Evolutionary conservation across 1,140 invertebrate genomes (phyloP), one percentile per base, ranked within the genome.

Genomic region (Sweltsa coloradensis): DNA sequence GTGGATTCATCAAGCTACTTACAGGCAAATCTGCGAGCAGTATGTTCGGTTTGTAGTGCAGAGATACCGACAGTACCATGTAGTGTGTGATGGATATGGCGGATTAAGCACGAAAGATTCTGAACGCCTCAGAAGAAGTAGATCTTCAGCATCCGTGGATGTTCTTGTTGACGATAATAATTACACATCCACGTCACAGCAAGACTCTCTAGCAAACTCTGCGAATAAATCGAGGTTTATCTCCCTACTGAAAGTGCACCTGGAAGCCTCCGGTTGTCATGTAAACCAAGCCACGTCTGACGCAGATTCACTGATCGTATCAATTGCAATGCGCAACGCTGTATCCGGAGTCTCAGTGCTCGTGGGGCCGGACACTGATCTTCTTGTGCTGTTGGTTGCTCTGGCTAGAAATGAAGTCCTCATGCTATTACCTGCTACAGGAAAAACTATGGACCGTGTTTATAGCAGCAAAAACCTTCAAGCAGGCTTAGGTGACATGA

Each of bases 21-120:
- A 37, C 23, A 49, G 25, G n/a, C n/a, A 34, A 9, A 34, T 19
- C 48, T 49, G n/a, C 41, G 44, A 24, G 23, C 14, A 39, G 23
- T 16, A 43, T 49, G 41, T 34, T 3, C 23, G 16, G 29, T n/a
- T n/a, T 49, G 41, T 26, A 22, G 3, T 14, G 49, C 13, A 25
- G 4, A 19, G n/a, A 16, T 49, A 49, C 26, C 23, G 19, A 49
- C n/a, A n/a, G 18, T 29, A 11, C 26, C 6, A 48, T 3, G 27
- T 50, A 6, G 48, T 50, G 13, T 50, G 29, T 49, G 40, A 50
- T 39, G 48, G 47, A 9, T 50, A 50, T 47, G 25, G 7, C 14
- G 18, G 11, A 14, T 26, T 3, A 5, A 49, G 29, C 25, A 50
- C 11, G 16, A 50, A 50, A 49, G 26, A 49, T 49, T 24, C 26